A percentile compares a stretch with the other conserved stretches of the same genome.
phyloP scores from a whole-genome alignment of 2,797 vertebrate genomes.

The Thaleichthys pacificus region DNA sequence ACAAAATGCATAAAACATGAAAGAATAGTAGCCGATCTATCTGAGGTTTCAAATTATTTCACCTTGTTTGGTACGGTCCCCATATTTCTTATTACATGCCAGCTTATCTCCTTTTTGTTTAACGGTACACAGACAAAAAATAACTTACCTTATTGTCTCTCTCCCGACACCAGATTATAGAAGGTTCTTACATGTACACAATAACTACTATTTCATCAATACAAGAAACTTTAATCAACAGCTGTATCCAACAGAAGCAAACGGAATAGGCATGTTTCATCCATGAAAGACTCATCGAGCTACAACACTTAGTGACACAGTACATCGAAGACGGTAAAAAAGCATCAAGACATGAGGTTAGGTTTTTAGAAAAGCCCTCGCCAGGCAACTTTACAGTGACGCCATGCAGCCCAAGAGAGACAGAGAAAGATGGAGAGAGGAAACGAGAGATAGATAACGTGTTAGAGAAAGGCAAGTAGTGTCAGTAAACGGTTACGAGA shows the following conservation, averaged over 20 bases:
- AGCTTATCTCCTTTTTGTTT: background rate
- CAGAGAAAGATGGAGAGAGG: constrained; percentile 26
- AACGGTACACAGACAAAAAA: background rate
- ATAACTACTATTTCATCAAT: constrained; percentile 49
- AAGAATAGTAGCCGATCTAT: background rate
- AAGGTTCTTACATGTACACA: constrained; percentile 25
- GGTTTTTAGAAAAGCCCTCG: constrained; percentile 59
- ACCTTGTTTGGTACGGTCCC: too few species aligned
- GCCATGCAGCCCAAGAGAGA: constrained; percentile 68
- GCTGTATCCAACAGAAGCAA: constrained; percentile 55
- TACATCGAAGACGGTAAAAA: constrained; percentile 54
- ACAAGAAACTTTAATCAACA: constrained; percentile 67
- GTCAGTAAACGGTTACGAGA: constrained; percentile 45
- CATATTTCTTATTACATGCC: too few species aligned
- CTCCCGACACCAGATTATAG: constrained; percentile 11
- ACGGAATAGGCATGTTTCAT: constrained; percentile 57
- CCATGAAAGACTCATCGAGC: constrained; percentile 44
- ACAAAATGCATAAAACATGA: too few species aligned
- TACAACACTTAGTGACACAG: constrained; percentile 54
- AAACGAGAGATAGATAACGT: constrained; percentile 11
- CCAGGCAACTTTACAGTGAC: constrained; percentile 54
- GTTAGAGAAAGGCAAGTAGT: constrained; percentile 38
- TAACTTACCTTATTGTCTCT: constrained; percentile 47
- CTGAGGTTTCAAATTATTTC: background rate
- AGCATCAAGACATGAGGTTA: constrained; percentile 57